Percentiles rank a stretch among this genome's conserved stretches.
Conservation (phyloP, 2,113 vertebrate genomes). For the Actenoides hombroni region DNA sequence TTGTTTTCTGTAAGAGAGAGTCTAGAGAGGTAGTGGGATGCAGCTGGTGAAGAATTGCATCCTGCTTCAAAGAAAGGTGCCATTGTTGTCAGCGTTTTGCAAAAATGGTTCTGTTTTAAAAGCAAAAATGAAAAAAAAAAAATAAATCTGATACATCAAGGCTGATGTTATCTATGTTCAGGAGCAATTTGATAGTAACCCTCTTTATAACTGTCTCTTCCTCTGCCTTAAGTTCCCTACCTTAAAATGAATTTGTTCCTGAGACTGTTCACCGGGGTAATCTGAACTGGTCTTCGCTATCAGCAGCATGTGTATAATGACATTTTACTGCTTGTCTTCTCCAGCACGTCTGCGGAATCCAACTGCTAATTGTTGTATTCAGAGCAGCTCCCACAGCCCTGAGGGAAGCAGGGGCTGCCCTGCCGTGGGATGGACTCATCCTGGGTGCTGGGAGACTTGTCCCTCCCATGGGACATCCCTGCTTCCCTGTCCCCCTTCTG, state of each 20-base stretch:
- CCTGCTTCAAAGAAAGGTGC: neutral
- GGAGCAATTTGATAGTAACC: constrained; percentile 26
- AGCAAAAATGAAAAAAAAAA: neutral
- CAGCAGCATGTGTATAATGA: neutral
- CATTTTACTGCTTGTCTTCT: neutral
- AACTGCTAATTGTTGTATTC: neutral
- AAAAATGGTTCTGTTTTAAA: neutral
- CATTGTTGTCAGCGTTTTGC: neutral
- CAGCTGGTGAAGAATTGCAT: neutral
- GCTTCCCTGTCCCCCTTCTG: neutral
- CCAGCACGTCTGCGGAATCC: neutral
- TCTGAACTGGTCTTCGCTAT: neutral
- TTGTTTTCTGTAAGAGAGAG: neutral
- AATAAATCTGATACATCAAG: neutral
- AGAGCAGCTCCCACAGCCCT: neutral
- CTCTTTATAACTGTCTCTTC: neutral
- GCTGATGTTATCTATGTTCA: neutral
- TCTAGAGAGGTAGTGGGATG: fast-evolving
- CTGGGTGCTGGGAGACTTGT: fast-evolving
- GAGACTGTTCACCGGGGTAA: neutral
- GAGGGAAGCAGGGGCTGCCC: neutral
- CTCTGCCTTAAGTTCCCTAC: neutral
- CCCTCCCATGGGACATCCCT: neutral
- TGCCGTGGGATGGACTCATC: fast-evolving
- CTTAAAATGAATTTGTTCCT: constrained; percentile 13